Conservation (phyloP, 2,888 invertebrate species). For the Eristalis arbustorum region DNA sequence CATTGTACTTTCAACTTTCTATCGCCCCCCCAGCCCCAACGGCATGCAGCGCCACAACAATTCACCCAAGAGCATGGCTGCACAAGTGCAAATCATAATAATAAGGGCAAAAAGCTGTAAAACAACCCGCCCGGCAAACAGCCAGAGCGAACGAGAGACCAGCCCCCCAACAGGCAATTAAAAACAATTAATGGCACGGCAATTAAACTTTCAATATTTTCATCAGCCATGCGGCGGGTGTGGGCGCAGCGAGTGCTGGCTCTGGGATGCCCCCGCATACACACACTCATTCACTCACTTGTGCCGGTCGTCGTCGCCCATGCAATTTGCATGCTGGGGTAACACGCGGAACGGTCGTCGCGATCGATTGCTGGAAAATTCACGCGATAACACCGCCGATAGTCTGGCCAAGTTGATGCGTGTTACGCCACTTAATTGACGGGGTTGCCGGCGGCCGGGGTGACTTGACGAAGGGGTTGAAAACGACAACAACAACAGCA, state of each 20-base stretch:
- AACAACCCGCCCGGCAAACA: slow-evolving; percentile 5
- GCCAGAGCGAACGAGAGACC: background rate
- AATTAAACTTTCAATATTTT: slow-evolving; percentile 70
- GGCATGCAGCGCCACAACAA: slow-evolving; percentile 26
- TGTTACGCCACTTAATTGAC: background rate
- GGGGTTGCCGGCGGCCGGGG: no score
- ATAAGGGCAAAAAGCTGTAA: slow-evolving; percentile 54
- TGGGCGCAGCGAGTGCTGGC: slow-evolving; percentile 3
- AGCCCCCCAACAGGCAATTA: slow-evolving; percentile 58
- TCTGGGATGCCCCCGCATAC: background rate
- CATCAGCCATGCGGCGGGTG: background rate
- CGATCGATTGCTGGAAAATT: slow-evolving; percentile 9
- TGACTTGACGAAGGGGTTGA: background rate
- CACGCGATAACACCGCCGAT: slow-evolving; percentile 31
- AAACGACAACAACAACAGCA: background rate
- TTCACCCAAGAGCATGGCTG: slow-evolving; percentile 43
- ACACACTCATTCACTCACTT: background rate
- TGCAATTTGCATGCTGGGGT: slow-evolving; percentile 59
- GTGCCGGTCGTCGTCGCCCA: slow-evolving; percentile 36
- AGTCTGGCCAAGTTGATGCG: slow-evolving; percentile 12
- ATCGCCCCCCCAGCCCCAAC: background rate
- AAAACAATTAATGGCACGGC: slow-evolving; percentile 68
- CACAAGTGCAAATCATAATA: slow-evolving; percentile 64
- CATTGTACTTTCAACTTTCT: slow-evolving; percentile 61
- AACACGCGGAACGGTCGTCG: slow-evolving; percentile 41